Evolutionary conservation across 1,140 invertebrate species (phyloP), one percentile per base, ranked within the genome.

Genomic region (Psilanteris sp.): DNA sequence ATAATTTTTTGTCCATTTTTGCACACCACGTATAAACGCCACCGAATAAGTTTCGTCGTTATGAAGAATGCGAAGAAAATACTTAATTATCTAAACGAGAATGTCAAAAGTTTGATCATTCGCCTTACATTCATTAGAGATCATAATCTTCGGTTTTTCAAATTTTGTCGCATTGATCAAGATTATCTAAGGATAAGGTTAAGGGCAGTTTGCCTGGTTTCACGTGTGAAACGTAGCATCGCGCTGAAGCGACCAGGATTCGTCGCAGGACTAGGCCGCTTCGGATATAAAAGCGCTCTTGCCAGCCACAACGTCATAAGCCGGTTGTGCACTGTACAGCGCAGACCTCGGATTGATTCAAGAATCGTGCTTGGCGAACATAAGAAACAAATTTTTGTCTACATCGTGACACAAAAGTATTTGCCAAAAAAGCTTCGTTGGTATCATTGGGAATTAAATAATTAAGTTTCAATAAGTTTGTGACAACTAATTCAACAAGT

Each of bases 271-370:
- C 68, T 52, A 62, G 59, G 43, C 44, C 22, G 66, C 66, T 67
- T 59, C 75, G 50, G 57, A 61, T 78, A 78, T 78, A 73, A 78
- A 78, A 78, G 75, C 75, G 75, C 68, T 73, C 68, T 68, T 54
- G 57, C 48, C 48, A 57, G 62, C 29, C 62, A 39, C 70, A 41
- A 68, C 62, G 75, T 72, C 75, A 77, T 67, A 77, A 72, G 75
- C 75, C 68, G 62, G 68, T 73, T 77, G 75, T 77, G 73, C 68
- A 77, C 37, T 77, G 67, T 67, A 72, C 67, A 62, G 75, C 68
- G 43, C 55, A 67, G 61, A 68, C 27, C 67, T 59, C 61, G 44
- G 24, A 61, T 50, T 55, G 57, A 41, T 50, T 57, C 32, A 64
- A 61, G 37, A 72, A 62, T 18, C 37, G 57, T 55, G 57, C 39